These are phyloP conservation scores for Pao palembangensis DNA, from an alignment of 2,113 vertebrate genomes.

Conservation along the genomic window DNA sequence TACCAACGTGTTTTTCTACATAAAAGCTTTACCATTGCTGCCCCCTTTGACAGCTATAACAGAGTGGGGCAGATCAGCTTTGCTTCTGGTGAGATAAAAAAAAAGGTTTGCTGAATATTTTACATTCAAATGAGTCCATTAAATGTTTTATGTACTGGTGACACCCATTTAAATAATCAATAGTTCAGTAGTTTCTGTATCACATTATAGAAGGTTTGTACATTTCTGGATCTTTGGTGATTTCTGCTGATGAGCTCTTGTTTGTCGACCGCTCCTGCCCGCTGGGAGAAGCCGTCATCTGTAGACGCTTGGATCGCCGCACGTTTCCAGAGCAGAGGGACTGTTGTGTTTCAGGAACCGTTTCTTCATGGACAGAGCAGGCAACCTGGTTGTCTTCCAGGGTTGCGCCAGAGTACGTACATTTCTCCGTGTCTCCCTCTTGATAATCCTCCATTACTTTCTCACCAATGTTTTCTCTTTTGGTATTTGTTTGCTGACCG, in stretches of 20 bases:
- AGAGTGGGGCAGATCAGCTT: constrained; percentile 23
- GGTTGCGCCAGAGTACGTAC: background rate
- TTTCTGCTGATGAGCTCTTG: constrained; percentile 7
- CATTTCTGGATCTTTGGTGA: constrained; percentile 14
- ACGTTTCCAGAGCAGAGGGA: constrained; percentile 1
- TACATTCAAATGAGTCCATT: too few species aligned
- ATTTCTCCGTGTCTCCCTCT: constrained; percentile 3
- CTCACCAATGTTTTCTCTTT: background rate
- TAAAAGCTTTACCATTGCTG: constrained; percentile 38
- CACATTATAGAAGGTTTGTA: constrained; percentile 10
- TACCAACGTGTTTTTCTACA: background rate
- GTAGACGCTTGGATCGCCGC: constrained; percentile 33
- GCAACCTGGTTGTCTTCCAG: background rate
- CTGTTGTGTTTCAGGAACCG: background rate
- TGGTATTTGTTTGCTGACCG: constrained; percentile 3
- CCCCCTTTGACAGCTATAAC: constrained; percentile 55
- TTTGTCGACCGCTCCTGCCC: constrained; percentile 8
- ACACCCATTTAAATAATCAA: too few species aligned
- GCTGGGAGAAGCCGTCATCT: constrained; percentile 8
- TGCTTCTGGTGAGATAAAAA: constrained; percentile 31
- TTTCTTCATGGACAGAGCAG: constrained; percentile 1
- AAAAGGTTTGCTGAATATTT: background rate
- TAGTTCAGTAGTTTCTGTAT: background rate
- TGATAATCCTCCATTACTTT: constrained; percentile 9
- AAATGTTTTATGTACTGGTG: too few species aligned